Conservation (phyloP, 53 echinoderm and acorn worm species). For the Paelopatides confundens region DNA sequence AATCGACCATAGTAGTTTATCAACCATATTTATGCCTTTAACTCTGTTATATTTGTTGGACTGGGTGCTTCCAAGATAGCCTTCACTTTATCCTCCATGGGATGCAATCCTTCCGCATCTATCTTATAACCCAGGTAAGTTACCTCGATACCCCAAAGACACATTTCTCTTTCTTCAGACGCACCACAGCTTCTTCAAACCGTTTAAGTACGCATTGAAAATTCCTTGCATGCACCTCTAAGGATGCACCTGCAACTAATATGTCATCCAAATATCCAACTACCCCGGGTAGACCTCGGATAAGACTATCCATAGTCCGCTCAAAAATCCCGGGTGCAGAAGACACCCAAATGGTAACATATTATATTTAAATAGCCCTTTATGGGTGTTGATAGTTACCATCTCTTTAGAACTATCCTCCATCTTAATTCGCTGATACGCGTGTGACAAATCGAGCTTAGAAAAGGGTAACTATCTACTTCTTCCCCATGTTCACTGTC, state of each 20-base stretch:
- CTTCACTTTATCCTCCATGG: conserved; percentile 12
- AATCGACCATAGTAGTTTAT: conserved; percentile 49
- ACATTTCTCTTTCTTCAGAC: conserved; percentile 53
- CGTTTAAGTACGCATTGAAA: conserved; percentile 27
- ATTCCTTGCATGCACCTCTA: no score
- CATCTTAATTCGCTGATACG: conserved; percentile 68
- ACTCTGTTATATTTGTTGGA: conserved; percentile 28
- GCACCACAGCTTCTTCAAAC: conserved; percentile 32
- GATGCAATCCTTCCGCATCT: conserved; percentile 51
- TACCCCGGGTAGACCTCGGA: conserved; percentile 60
- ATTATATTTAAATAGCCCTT: conserved; percentile 67
- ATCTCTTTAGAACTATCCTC: conserved; percentile 55
- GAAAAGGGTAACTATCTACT: conserved; percentile 67
- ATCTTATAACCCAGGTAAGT: conserved; percentile 54
- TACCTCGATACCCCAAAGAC: conserved; percentile 30
- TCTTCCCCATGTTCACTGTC: conserved; percentile 60
- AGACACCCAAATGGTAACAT: conserved; percentile 68
- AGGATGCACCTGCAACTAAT: conserved; percentile 36
- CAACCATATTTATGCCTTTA: neutral
- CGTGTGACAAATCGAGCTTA: conserved; percentile 71
- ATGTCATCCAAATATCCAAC: conserved; percentile 18
- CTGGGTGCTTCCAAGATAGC: conserved; percentile 50
- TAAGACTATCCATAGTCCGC: conserved; percentile 66
- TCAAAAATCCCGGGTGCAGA: conserved; percentile 84
- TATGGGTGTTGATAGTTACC: conserved; percentile 70